Evolutionary conservation across 2,113 vertebrate species (phyloP), one percentile per base, ranked within the genome.

Genomic region (Microcebus griseorufus): DNA sequence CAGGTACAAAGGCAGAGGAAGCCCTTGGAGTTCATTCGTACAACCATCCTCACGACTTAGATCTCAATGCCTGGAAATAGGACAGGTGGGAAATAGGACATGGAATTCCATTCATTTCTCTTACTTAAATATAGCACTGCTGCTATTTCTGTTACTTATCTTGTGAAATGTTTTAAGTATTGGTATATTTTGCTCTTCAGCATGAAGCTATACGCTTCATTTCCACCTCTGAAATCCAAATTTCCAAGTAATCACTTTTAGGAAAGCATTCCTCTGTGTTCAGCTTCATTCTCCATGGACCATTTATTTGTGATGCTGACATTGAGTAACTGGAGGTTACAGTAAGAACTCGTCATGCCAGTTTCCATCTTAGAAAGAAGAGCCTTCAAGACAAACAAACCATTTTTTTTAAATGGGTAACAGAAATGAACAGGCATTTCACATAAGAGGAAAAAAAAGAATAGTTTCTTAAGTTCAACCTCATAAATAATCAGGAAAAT

Each of bases 41-140:
- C 62, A 84, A 62, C 78, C 72, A 39, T 90, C 87, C 58, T 88
- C 67, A 13, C 62, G 69, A 93, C 94, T 97, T 69, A 79, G 88
- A 90, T 94, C 90, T 88, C 79, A 86, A 88, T 17, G 76, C 89
- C 58, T n/a, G 83, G 75, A 96, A 95, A 93, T 82, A 93, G 96
- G 97, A 92, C 91, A 97, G 83, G 95, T 90, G 60, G 94, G 90
- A 97, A 96, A 89, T 72, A 96, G 93, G 94, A 79, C 95, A 78
- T 12, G 9, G 94, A 92, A 93, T 80, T 72, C 93, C 76, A 82
- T 72, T 95, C 87, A 23, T 93, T 89, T 92, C 94, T 91, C 93
- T 85, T 39, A 90, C 94, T 94, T 93, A 97, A 86, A 97, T 88
- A 90, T 58, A 95, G 94, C 83, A 69, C 65, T 14, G 76, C 60